Base-by-base conservation (phyloP, 2,888 invertebrate genomes). In the Athalia circularis region DNA sequence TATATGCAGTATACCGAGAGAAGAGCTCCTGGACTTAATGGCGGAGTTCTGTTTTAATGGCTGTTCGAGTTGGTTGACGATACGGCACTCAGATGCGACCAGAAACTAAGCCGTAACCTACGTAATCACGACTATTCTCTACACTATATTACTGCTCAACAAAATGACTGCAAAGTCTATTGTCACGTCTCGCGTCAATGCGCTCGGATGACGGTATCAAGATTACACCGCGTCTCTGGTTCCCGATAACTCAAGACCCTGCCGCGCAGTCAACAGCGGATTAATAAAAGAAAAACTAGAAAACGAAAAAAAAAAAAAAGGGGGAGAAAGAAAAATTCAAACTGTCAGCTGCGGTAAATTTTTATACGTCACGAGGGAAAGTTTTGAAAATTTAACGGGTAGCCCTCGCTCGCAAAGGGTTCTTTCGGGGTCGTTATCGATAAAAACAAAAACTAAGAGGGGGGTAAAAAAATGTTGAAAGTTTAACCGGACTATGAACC, bases 11-110 rank as follows among this genome's bases (percentile, higher is more conserved):
- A 6, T 6, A n/a, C 8, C 62, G 67, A 29, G 72, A 79, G 78
- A 75, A 78, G 75, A 78, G 52, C 78, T 76, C 75, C 75, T 65
- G 54, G 77, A 48, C 79, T 84, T 84, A 83, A 84, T 83, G 81
- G 80, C 80, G 78, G 77, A 79, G 82, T 83, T 84, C 84, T 80
- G 81, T 78, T 82, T 84, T 83, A 84, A 84, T 76, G 81, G 79
- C 64, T 50, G 62, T 77, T 81, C 76, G 77, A 82, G 81, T 78
- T 72, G 54, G 72, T 64, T 62, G 61, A 78, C 72, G 78, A 74
- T 78, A 74, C 52, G 61, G 62, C 59, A 59, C 74, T 74, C 61
- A 62, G 65, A 74, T 78, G 74, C 61, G 77, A 43, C 70, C 70
- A 64, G 78, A 74, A 78, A 75, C 72, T 74, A 52, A 75, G 43